Evolutionary conservation across 2,797 vertebrate genomes (phyloP).

Genomic region (Cyclura pinguis): DNA sequence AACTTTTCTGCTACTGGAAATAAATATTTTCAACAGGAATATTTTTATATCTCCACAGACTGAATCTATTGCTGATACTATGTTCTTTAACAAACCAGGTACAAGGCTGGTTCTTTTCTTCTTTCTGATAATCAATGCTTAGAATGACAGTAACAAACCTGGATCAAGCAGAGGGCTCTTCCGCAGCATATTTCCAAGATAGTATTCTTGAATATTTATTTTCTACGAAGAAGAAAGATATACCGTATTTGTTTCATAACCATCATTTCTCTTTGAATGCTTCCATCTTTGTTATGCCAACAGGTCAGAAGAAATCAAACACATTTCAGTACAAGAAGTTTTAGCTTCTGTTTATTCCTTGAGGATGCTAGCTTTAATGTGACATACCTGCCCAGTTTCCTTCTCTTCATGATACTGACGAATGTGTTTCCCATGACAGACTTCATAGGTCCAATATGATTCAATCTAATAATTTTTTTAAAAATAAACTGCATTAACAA

Average conservation of each 20-base stretch:
- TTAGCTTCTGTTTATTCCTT: neutral
- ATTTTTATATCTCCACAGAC: neutral
- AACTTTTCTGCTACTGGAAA: neutral
- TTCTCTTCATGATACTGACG: constrained; percentile 98
- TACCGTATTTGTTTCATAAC: neutral
- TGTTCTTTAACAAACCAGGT: neutral
- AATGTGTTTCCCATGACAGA: constrained; percentile 96
- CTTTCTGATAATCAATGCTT: neutral
- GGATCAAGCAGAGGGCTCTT: constrained; percentile 81
- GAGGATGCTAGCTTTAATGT: constrained; percentile 29
- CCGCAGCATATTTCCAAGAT: constrained; percentile 87
- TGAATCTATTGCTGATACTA: neutral
- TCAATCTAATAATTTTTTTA: constrained; percentile 85
- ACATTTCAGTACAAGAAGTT: neutral
- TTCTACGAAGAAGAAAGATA: constrained; percentile 83
- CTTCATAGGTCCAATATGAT: constrained; percentile 98
- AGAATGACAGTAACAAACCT: constrained; percentile 79
- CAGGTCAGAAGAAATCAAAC: neutral
- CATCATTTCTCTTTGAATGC: neutral
- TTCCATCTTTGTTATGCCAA: constrained; percentile 27
- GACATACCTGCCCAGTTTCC: constrained; percentile 93
- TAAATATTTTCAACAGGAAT: neutral
- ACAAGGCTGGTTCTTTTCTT: neutral
- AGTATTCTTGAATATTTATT: constrained; percentile 95
- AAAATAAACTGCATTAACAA: neutral